These are phyloP conservation scores for Leptinotarsa juncta DNA, from an alignment of 2,888 invertebrate genomes.

Conservation along the genomic window DNA sequence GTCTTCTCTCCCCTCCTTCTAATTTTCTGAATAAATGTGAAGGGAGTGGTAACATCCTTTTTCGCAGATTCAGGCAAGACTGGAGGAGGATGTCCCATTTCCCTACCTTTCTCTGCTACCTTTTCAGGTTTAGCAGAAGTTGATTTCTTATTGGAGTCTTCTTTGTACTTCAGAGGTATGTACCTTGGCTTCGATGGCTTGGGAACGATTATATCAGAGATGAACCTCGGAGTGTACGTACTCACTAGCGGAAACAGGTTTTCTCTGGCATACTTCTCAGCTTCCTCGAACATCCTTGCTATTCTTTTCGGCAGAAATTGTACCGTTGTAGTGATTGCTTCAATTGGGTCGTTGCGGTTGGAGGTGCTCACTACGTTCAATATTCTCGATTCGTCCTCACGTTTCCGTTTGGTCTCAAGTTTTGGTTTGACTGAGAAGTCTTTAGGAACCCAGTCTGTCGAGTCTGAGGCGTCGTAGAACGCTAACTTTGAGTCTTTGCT, in stretches of 20 bases:
- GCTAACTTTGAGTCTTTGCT: constrained; percentile 53
- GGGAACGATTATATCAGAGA: constrained; percentile 63
- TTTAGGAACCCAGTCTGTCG: constrained; percentile 57
- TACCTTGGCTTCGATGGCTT: constrained; percentile 56
- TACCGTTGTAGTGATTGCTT: constrained; percentile 71
- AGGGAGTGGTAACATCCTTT: constrained; percentile 52
- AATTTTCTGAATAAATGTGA: constrained; percentile 63
- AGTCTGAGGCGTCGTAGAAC: constrained; percentile 48
- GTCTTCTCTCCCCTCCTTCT: constrained; percentile 48
- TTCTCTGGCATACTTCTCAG: constrained; percentile 83
- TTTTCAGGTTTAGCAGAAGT: constrained; percentile 12
- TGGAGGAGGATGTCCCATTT: constrained; percentile 42
- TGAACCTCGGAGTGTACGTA: constrained; percentile 80
- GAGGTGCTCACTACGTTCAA: constrained; percentile 32
- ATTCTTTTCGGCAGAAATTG: constrained; percentile 84
- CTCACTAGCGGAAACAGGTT: constrained; percentile 82
- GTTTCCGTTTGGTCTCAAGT: constrained; percentile 59
- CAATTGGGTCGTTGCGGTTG: constrained; percentile 55
- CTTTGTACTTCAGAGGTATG: constrained; percentile 61
- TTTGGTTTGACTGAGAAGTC: constrained; percentile 22
- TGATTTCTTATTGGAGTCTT: constrained; percentile 41
- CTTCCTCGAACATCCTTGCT: constrained; percentile 83
- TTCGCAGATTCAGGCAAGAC: constrained; percentile 23
- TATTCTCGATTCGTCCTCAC: constrained; percentile 58
- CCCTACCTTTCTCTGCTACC: constrained; percentile 28